Conservation (phyloP, 2,797 vertebrate species). For the Myotis vivesi region DNA sequence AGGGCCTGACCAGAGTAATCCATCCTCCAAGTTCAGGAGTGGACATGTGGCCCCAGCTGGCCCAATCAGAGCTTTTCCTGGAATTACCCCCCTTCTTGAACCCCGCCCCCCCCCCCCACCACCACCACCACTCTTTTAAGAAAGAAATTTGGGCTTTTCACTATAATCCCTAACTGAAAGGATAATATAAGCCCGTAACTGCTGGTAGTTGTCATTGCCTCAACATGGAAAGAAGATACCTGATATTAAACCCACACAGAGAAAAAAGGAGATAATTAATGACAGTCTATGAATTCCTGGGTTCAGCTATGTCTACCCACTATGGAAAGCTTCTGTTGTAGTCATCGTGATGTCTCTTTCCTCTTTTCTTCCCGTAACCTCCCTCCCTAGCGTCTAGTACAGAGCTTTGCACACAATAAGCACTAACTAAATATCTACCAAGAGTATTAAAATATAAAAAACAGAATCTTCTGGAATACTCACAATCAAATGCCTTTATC, state of each 20-base stretch:
- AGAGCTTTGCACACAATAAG: conserved; percentile 31
- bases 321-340: neutral
- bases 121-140: neutral
- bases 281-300: neutral
- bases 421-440: conserved; percentile 45
- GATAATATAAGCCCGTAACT: neutral
- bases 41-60: neutral
- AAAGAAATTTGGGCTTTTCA: neutral
- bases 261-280: neutral
- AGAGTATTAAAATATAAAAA: conserved; percentile 63
- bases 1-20: neutral
- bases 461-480: conserved; percentile 67
- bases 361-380: conserved; percentile 16
- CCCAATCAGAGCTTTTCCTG: neutral
- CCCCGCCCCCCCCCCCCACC: too few species aligned
- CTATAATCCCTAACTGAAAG: neutral
- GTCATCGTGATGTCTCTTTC: neutral
- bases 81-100: too few species aligned
- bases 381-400: neutral
- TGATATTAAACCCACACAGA: neutral
- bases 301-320: neutral
- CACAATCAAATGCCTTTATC: conserved; percentile 73
- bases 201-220: neutral
- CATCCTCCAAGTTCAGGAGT: neutral
- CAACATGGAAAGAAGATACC: neutral